Evolutionary conservation across 2,113 vertebrate species (phyloP).

Genomic region (Equus quagga): DNA sequence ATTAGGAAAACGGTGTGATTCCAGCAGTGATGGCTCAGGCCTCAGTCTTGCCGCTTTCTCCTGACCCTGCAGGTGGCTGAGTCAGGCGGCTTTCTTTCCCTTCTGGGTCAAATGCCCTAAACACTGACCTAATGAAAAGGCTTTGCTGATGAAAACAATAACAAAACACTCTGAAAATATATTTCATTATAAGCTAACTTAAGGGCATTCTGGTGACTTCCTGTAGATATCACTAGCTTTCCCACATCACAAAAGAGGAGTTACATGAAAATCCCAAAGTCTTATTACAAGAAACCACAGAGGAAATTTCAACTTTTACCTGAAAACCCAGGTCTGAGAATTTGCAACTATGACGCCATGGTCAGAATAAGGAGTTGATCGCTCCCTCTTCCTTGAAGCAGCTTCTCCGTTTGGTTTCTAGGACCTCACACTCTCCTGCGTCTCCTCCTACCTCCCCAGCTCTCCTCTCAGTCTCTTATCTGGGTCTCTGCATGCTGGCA

Average conservation of each 20-base stretch:
- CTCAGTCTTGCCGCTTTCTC: neutral
- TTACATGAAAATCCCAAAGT: neutral
- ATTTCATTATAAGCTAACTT: neutral
- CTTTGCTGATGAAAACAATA: neutral
- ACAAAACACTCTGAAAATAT: neutral
- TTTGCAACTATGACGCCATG: neutral
- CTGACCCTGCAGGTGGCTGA: neutral
- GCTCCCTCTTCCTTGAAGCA: neutral
- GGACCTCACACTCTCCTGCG: accelerated
- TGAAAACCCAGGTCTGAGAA: neutral
- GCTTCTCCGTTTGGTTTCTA: neutral
- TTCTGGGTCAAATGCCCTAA: neutral
- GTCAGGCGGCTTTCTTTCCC: neutral
- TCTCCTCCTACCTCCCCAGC: neutral
- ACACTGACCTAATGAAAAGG: neutral
- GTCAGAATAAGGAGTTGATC: neutral
- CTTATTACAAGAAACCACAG: neutral
- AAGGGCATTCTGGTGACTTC: neutral
- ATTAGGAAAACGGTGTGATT: neutral
- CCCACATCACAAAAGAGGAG: neutral
- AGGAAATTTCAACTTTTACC: neutral
- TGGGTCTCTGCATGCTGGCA: neutral
- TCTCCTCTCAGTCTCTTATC: neutral
- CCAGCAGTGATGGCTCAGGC: too few relatives aligned
- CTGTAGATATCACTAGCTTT: neutral